Conservation (phyloP, 2,888 invertebrate genomes). For the Lamellibrachia columna region DNA sequence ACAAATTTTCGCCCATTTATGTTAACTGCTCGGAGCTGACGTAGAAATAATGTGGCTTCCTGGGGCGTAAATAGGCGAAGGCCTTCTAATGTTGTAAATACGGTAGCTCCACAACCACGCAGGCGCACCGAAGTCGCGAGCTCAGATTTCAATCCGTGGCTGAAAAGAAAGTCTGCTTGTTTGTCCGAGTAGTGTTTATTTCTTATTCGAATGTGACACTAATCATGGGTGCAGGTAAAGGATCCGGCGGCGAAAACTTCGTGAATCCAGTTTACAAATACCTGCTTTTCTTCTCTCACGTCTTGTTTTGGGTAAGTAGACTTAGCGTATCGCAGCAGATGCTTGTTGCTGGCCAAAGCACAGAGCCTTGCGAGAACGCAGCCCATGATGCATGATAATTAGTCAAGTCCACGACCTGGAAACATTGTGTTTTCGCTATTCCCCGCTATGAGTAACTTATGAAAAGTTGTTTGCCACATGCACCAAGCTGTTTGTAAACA, state of each 20-base stretch:
- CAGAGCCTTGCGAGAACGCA: not conserved
- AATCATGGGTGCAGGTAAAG: conserved; percentile 1
- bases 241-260: not conserved
- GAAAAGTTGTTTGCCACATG: not conserved
- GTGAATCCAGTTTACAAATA: conserved; percentile 82
- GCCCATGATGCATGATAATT: too few species aligned
- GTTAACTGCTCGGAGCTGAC: too few species aligned
- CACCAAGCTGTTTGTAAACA: not conserved
- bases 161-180: not conserved
- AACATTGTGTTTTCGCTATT: not conserved
- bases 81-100: not conserved
- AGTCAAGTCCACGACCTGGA: not conserved
- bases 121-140: not conserved
- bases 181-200: not conserved
- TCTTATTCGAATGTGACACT: not conserved
- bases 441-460: not conserved
- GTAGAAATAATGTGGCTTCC: not conserved
- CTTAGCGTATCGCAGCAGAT: not conserved
- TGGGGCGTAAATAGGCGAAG: not conserved
- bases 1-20: too few species aligned
- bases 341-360: not conserved
- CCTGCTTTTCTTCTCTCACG: conserved; percentile 87
- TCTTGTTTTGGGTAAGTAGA: conserved; percentile 85
- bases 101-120: not conserved
- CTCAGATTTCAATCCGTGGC: not conserved